Percentiles rank a stretch among this genome's conserved stretches.
These are phyloP conservation scores for Carabus problematicus DNA, from an alignment of 2,888 invertebrate genomes.

Conservation along the genomic window DNA sequence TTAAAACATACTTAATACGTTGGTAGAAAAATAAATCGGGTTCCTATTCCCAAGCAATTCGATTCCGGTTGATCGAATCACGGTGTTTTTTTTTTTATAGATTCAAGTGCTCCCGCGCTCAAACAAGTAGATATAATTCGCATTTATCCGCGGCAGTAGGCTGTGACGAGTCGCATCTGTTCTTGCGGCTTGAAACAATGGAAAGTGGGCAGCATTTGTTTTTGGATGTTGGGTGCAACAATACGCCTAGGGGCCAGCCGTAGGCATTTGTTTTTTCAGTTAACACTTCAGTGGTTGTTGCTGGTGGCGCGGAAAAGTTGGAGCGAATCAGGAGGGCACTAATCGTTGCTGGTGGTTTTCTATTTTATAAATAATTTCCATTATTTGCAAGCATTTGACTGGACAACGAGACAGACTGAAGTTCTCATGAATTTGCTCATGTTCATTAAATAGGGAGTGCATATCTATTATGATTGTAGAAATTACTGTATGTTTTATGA, in stretches of 20 bases:
- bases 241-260: constrained; percentile 55
- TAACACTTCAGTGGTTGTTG: constrained; percentile 14
- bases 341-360: no score
- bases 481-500: no score
- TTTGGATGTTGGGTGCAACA: constrained; percentile 52
- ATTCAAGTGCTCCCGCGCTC: background rate
- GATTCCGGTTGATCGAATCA: constrained; percentile 9
- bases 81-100: no score
- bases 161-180: constrained; percentile 36
- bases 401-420: no score
- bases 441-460: no score
- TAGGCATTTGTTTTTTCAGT: constrained; percentile 15
- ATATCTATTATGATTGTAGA: no score
- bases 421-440: no score
- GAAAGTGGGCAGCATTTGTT: constrained; percentile 40
- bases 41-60: constrained; percentile 12
- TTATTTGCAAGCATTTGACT: no score
- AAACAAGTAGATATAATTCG: constrained; percentile 12
- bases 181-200: constrained; percentile 35
- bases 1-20: no score
- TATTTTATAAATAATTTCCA: no score
- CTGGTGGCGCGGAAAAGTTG: background rate
- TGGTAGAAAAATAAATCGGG: background rate
- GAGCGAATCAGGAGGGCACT: no score
- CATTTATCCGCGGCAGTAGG: background rate